Percentiles rank a stretch among this genome's conserved stretches.
Evolutionary conservation across 1,140 invertebrate species (phyloP).

Genomic region (Drosophila kepulauana): DNA sequence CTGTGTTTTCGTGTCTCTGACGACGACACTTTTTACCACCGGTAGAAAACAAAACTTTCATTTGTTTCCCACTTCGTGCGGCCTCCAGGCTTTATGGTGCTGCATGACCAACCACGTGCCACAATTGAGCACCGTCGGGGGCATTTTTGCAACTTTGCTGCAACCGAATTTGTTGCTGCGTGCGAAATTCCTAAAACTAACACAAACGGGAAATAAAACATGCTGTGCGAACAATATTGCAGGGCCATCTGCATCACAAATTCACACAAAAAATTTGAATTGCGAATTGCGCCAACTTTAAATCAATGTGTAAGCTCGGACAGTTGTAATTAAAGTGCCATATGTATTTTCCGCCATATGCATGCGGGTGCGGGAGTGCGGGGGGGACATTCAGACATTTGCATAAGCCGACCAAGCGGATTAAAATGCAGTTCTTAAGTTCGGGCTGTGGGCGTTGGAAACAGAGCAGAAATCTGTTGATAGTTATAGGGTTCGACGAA

Average conservation of each 20-base stretch:
- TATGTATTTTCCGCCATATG: not conserved
- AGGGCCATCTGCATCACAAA: not conserved
- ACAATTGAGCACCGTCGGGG: not conserved
- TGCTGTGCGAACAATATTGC: not conserved
- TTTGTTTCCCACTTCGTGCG: not conserved
- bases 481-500: not conserved
- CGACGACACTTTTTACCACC: constrained; percentile 6
- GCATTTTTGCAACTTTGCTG: constrained; percentile 25
- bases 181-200: constrained; percentile 1
- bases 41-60: constrained; percentile 10
- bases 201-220: not conserved
- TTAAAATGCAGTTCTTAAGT: constrained; percentile 33
- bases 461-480: not conserved
- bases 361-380: too few relatives aligned
- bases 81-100: constrained; percentile 11
- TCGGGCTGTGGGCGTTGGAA: not conserved
- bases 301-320: constrained; percentile 47
- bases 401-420: constrained; percentile 46
- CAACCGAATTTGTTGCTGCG: not conserved
- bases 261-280: constrained; percentile 4
- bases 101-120: not conserved
- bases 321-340: constrained; percentile 32
- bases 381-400: constrained; percentile 27
- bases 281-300: not conserved
- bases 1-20: constrained; percentile 3